A percentile compares a stretch with the other conserved stretches of the same genome.
These are phyloP conservation scores for Zoroaster sp. DNA, from an alignment of 53 echinoderm and acorn worm species.

Conservation along the genomic window DNA sequence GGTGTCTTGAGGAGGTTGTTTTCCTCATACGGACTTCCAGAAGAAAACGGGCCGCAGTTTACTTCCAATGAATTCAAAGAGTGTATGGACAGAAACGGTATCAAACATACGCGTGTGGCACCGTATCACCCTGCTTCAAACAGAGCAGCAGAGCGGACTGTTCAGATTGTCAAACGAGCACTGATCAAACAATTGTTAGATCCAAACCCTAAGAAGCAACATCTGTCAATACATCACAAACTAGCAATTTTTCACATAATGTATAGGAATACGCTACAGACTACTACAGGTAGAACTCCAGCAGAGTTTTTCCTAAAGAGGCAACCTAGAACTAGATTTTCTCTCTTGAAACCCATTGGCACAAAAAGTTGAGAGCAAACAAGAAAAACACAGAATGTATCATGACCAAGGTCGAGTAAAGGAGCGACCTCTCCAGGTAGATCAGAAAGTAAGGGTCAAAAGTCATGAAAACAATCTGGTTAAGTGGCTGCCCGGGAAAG, in stretches of 20 bases:
- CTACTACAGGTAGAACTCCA: constrained; percentile 60
- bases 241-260: constrained; percentile 56
- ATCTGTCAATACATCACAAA: constrained; percentile 9
- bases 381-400: constrained; percentile 50
- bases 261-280: constrained; percentile 33
- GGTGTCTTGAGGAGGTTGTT: no score
- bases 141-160: no score
- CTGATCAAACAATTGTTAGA: constrained; percentile 59
- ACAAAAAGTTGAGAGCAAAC: constrained; percentile 57
- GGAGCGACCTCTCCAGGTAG: neutral
- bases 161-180: constrained; percentile 42
- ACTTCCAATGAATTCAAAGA: no score
- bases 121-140: no score
- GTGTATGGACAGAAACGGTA: no score
- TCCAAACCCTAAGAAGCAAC: constrained; percentile 22
- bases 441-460: constrained; percentile 27
- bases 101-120: no score
- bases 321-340: constrained; percentile 62
- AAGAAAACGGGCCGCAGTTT: no score
- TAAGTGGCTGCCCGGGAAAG: constrained; percentile 58
- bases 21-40: no score
- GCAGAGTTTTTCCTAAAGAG: constrained; percentile 69
- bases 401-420: constrained; percentile 48
- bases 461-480: constrained; percentile 2
- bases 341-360: constrained; percentile 63